Base-by-base conservation (phyloP, 2,113 vertebrate genomes). In the Crypturellus undulatus region DNA sequence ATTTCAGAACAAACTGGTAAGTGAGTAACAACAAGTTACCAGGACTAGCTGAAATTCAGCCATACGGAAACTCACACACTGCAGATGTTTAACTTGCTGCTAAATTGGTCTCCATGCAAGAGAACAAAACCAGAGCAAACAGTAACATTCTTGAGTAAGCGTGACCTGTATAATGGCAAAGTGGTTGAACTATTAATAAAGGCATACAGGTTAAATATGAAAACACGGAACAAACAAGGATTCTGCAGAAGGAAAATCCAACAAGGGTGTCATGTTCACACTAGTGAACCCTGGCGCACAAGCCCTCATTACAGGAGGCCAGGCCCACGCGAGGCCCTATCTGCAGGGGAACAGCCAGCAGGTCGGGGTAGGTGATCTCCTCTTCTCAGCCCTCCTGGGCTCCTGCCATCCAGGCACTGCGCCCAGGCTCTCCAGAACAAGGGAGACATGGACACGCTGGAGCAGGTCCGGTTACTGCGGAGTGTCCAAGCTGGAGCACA, bases 401-500 rank as follows among this genome's bases (percentile, higher is more conserved):
- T n/a, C n/a, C n/a, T n/a, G n/a, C 62, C 0, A 0, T 32, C 72
- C 56, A 75, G 56, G 63, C 0, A 9, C 59, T 4, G 0, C 1
- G 16, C 0, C 1, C 2, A 64, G 38, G n/a, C 65, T 59, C 14
- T 43, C 59, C 60, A 7, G 15, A 21, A 22, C 0, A 25, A n/a
- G 14, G 17, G 8, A 26, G 24, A 36, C 0, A 7, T 0, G 4
- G 63, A 26, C 14, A 18, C 25, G 10, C 6, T 6, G 40, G 9
- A 62, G 10, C 10, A 79, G 12, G 7, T 5, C 13, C 42, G n/a
- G 45, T 56, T 45, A 34, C 1, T 6, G 58, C 32, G 40, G 25
- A 63, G 16, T 7, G 62, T 25, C 32, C 80, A 8, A 7, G 20
- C 40, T 51, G 22, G 3, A 20, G 32, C 1, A 5, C 5, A 67